These are phyloP conservation scores for Caligus rogercresseyi DNA, from an alignment of 1,140 invertebrate genomes.

Conservation along the genomic window DNA sequence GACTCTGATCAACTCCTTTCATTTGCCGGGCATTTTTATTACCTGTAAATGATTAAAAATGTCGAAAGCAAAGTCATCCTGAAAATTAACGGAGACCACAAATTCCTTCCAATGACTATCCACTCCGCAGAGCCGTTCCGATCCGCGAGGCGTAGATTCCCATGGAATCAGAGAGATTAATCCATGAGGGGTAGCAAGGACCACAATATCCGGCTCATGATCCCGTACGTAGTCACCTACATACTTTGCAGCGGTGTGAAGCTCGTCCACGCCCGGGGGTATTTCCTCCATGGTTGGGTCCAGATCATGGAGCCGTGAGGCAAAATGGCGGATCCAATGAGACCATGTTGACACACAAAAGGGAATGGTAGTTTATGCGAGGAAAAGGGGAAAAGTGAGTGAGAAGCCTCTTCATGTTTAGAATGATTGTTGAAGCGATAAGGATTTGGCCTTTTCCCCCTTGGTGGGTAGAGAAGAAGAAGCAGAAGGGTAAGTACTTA, in stretches of 20 bases:
- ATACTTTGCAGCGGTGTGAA: slow-evolving; percentile 11
- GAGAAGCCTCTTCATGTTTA: too few species aligned
- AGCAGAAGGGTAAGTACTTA: too few species aligned
- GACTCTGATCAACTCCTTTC: background rate
- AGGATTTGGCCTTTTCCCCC: too few species aligned
- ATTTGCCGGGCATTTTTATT: background rate
- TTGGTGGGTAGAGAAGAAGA: too few species aligned
- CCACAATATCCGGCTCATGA: slow-evolving; percentile 13
- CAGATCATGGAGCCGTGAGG: slow-evolving; percentile 14
- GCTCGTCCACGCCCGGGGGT: slow-evolving; percentile 13
- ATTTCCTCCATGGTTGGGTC: slow-evolving; percentile 12
- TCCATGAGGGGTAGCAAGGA: slow-evolving; percentile 12
- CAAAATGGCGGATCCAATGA: slow-evolving; percentile 11
- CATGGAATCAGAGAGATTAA: slow-evolving; percentile 12
- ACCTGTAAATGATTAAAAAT: slow-evolving; percentile 9
- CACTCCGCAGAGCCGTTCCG: slow-evolving; percentile 9
- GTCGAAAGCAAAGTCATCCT: slow-evolving; percentile 13
- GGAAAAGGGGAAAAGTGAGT: too few species aligned
- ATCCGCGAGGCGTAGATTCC: slow-evolving; percentile 11
- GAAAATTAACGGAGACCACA: slow-evolving; percentile 9
- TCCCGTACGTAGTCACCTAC: slow-evolving; percentile 17
- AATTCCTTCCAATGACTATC: slow-evolving; percentile 8
- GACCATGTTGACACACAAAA: too few species aligned
- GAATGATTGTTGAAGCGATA: too few species aligned
- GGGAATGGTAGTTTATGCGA: too few species aligned